Conservation (phyloP, 1,140 invertebrate species). For the Danaus plexippus region DNA sequence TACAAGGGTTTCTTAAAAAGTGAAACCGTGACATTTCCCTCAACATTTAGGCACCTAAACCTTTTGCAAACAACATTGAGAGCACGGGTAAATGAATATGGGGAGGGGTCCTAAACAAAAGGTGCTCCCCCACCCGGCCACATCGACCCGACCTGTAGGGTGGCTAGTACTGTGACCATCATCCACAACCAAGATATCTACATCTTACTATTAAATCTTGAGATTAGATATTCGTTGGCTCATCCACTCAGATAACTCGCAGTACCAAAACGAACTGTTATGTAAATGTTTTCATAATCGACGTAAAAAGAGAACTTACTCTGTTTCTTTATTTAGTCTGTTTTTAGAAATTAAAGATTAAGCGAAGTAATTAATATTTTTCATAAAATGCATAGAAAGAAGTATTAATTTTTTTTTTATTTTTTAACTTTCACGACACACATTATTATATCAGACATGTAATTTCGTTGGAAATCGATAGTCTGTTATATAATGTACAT, state of each 20-base stretch:
- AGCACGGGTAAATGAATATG: constrained; percentile 61
- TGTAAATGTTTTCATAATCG: constrained; percentile 7
- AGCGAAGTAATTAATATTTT: too few species aligned
- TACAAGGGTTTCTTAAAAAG: constrained; percentile 44
- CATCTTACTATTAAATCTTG: too few species aligned
- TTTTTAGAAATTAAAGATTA: too few species aligned
- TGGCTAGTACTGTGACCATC: constrained; percentile 37
- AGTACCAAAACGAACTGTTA: background rate
- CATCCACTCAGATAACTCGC: background rate
- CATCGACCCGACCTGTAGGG: constrained; percentile 49
- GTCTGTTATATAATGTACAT: too few species aligned
- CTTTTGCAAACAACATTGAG: constrained; percentile 66
- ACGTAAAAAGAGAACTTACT: background rate
- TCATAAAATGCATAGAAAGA: too few species aligned
- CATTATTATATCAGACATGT: too few species aligned
- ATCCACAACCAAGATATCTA: too few species aligned
- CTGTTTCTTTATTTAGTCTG: too few species aligned
- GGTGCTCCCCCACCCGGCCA: constrained; percentile 46
- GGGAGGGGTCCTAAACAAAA: constrained; percentile 63
- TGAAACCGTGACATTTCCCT: constrained; percentile 66
- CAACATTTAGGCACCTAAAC: constrained; percentile 67
- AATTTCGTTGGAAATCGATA: too few species aligned
- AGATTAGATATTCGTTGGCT: too few species aligned
- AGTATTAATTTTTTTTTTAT: too few species aligned
- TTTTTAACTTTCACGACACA: too few species aligned